phyloP scores from a whole-genome alignment of 2,888 invertebrate genomes.

The Aphodius granarius region DNA sequence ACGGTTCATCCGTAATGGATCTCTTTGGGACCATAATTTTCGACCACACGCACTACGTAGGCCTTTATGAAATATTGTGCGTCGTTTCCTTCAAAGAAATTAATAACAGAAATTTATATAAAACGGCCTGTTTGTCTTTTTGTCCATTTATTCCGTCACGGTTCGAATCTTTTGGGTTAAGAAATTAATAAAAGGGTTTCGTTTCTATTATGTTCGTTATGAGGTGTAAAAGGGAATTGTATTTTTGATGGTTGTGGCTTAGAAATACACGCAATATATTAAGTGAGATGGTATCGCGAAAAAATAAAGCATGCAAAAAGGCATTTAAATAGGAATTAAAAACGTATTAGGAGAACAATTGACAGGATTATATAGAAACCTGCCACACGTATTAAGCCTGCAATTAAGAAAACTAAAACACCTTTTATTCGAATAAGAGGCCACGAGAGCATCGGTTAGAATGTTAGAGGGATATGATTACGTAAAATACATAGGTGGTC shows the following conservation, averaged over 20 bases:
- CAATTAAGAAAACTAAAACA: not conserved
- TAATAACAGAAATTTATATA: slow-evolving; percentile 21
- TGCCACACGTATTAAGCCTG: too few species aligned
- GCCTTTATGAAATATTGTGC: slow-evolving; percentile 9
- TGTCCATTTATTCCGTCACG: slow-evolving; percentile 4
- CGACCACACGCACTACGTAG: slow-evolving; percentile 33
- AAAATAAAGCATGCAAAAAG: slow-evolving; percentile 24
- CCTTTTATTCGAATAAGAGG: not conserved
- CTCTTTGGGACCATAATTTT: slow-evolving; percentile 30
- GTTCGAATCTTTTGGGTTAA: slow-evolving; percentile 5
- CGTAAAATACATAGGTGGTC: slow-evolving; percentile 44
- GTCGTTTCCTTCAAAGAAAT: slow-evolving; percentile 5
- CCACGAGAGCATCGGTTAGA: slow-evolving; percentile 10
- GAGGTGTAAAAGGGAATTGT: slow-evolving; percentile 5
- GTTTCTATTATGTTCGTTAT: not conserved
- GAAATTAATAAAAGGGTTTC: not conserved
- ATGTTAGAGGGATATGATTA: slow-evolving; percentile 49
- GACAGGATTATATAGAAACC: not conserved
- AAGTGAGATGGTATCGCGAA: slow-evolving; percentile 8
- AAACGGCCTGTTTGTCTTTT: slow-evolving; percentile 8
- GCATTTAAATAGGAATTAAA: not conserved
- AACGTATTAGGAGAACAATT: not conserved
- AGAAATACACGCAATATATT: not conserved
- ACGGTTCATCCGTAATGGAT: slow-evolving; percentile 20
- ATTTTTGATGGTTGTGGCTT: not conserved